phyloP scores from a whole-genome alignment of 2,888 invertebrate species.

The Acanthosepion esculentum region DNA sequence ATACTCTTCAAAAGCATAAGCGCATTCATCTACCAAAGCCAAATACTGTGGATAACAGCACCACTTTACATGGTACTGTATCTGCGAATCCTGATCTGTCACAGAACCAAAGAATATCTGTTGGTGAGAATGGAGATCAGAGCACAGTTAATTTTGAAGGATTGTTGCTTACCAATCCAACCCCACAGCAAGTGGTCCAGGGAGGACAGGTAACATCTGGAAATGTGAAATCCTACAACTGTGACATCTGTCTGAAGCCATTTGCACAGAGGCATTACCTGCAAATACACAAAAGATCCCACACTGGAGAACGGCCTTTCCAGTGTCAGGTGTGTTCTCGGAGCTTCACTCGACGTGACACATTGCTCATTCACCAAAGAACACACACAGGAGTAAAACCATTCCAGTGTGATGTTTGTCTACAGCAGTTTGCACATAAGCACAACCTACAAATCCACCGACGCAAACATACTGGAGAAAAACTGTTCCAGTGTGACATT shows the following conservation, averaged over 20 bases:
- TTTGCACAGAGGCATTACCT: conserved; percentile 41
- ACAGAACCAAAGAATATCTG: not conserved
- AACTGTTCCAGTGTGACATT: conserved; percentile 40
- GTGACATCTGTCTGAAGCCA: conserved; percentile 42
- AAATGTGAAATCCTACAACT: not conserved
- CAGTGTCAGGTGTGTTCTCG: conserved; percentile 41
- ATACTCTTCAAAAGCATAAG: conserved; percentile 33
- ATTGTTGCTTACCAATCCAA: not conserved
- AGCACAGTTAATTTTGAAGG: not conserved
- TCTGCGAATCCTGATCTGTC: not conserved
- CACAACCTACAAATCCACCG: conserved; percentile 36
- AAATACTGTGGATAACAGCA: not conserved
- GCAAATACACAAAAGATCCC: conserved; percentile 41
- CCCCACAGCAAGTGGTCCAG: not conserved
- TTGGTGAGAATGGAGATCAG: not conserved
- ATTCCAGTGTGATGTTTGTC: conserved; percentile 35
- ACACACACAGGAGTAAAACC: conserved; percentile 42
- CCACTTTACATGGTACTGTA: not conserved
- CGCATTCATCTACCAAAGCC: conserved; percentile 23
- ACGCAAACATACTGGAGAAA: conserved; percentile 43
- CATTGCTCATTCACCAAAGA: conserved; percentile 13
- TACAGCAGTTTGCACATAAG: conserved; percentile 41
- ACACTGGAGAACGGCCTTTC: conserved; percentile 38
- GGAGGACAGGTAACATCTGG: not conserved
- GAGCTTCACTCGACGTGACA: conserved; percentile 25